Percentiles rank a stretch among this genome's conserved stretches.
phyloP scores from a whole-genome alignment of 2,888 invertebrate genomes.

The Ceratothoa steindachneri region DNA sequence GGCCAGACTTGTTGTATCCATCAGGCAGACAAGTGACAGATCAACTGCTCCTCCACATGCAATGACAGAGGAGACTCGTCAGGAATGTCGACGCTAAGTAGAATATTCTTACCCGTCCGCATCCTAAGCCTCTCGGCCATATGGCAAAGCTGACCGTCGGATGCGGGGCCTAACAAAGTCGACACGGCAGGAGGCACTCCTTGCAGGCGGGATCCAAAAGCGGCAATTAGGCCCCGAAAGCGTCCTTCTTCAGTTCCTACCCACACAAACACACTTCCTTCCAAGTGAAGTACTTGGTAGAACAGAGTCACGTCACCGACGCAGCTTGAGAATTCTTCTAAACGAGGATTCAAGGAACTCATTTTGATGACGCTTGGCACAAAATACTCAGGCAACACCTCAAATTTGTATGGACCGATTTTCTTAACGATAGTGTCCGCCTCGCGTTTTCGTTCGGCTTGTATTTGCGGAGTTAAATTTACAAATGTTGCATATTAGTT shows the following conservation, averaged over 20 bases:
- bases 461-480: conserved; percentile 34
- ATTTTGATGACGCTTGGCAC: conserved; percentile 38
- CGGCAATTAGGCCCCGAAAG: conserved; percentile 28
- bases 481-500: not conserved
- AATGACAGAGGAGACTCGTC: conserved; percentile 30
- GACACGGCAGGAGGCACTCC: conserved; percentile 31
- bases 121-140: conserved; percentile 31
- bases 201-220: conserved; percentile 27
- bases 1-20: conserved; percentile 6
- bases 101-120: conserved; percentile 24
- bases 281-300: conserved; percentile 38
- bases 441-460: conserved; percentile 22
- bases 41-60: conserved; percentile 31
- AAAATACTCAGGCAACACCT: conserved; percentile 35
- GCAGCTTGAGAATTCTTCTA: conserved; percentile 37
- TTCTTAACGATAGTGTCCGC: not conserved
- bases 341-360: conserved; percentile 26
- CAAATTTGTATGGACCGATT: not conserved
- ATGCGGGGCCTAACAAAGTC: conserved; percentile 28
- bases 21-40: conserved; percentile 16
- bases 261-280: conserved; percentile 43
- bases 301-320: conserved; percentile 33
- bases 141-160: conserved; percentile 20
- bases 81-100: conserved; percentile 34
- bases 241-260: conserved; percentile 42